Evolutionary conservation across 2,113 vertebrate species (phyloP), one percentile per base, ranked within the genome.

Genomic region (Propithecus coquereli): DNA sequence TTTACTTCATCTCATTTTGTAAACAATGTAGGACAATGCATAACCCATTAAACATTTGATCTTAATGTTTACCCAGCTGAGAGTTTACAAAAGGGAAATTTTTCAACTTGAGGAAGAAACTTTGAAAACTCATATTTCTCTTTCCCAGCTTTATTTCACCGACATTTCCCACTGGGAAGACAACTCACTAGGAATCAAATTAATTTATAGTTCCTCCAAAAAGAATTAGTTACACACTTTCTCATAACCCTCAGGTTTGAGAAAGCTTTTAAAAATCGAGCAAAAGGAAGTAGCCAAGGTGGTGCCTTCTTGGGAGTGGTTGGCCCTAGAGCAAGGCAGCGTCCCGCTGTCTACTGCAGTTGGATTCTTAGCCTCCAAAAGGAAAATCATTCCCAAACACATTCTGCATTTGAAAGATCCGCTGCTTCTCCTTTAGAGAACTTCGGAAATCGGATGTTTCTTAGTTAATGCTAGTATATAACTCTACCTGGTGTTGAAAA

Each of bases 81-180:
- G 22, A 87, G 71, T 79, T 94, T 95, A 94, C 50, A 90, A 95
- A 88, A 27, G 76, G n/a, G 59, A 85, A 93, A 82, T 87, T 76
- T 40, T 94, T 90, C 94, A 85, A 65, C 54, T 71, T 50, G 63
- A 74, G 30, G 13, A 74, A 63, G 6, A 73, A 89, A 92, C 30
- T 73, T 87, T 22, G 61, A 92, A 95, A 93, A 34, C 66, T 57
- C 65, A n/a, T 66, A 3, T 37, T 84, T 71, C 7, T 63, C 57
- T 57, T 74, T 57, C 10, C 83, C 18, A 80, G 57, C 18, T 90
- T 88, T 91, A 87, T 83, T 76, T 94, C 37, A 68, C 25, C 23
- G 32, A 52, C 20, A 73, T 88, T 95, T 91, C 66, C 45, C 65
- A 90, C 4, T 66, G 34, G 45, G 34, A 96, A 84, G 45, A 90